A percentile compares a stretch with the other conserved stretches of the same genome.
These are phyloP conservation scores for Corythoichthys intestinalis DNA, from an alignment of 2,113 vertebrate species.

Conservation along the genomic window DNA sequence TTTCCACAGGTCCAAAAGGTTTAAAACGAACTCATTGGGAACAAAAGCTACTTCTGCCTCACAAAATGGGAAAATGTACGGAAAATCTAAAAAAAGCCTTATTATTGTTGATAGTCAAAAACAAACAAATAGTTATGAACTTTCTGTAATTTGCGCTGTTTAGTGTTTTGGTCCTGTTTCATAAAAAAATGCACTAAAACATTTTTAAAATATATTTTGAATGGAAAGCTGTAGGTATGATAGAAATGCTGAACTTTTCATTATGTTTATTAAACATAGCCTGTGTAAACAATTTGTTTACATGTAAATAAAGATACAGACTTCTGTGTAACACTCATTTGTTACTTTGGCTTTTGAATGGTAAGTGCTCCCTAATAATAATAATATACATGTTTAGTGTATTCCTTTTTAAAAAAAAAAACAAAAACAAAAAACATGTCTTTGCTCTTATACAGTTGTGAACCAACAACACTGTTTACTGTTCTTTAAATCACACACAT, in stretches of 20 bases:
- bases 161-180: constrained; percentile 15
- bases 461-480: not conserved
- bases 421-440: not conserved
- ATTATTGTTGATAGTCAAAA: constrained; percentile 39
- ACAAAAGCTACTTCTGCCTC: constrained; percentile 25
- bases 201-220: constrained; percentile 4
- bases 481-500: not conserved
- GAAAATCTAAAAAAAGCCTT: constrained; percentile 60
- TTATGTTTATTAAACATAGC: constrained; percentile 34
- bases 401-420: not conserved
- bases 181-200: constrained; percentile 33
- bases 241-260: constrained; percentile 33
- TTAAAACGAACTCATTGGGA: constrained; percentile 7
- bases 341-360: constrained; percentile 35
- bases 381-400: not conserved
- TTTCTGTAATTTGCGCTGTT: not conserved
- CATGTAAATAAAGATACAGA: constrained; percentile 65
- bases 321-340: constrained; percentile 38
- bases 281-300: constrained; percentile 51
- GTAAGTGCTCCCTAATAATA: constrained; percentile 4
- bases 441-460: not conserved
- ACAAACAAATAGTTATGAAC: constrained; percentile 26
- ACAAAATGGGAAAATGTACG: constrained; percentile 8
- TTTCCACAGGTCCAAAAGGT: constrained; percentile 9
- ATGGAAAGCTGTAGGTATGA: constrained; percentile 16